Evolutionary conservation across 2,888 invertebrate species (phyloP), one percentile per base, ranked within the genome.

Genomic region (Leptopterna dolabrata): DNA sequence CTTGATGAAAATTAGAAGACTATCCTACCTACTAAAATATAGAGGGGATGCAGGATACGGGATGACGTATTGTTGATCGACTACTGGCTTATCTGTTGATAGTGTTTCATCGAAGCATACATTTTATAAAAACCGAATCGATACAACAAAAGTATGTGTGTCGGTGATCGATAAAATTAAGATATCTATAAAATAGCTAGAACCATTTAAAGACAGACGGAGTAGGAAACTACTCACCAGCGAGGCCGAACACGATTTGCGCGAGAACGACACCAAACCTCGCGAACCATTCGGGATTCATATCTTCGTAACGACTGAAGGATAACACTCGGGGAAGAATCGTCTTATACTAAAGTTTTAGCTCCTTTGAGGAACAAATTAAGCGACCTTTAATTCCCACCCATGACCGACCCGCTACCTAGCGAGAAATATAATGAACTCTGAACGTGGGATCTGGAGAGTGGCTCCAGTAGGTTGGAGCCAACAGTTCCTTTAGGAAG

Each of bases 331-430:
- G 3, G 83, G 70, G 83, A 70, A 83, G 83, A 83, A 83, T 63
- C 83, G 83, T 83, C 36, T 82, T 83, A 83, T 63, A 83, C 30
- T 83, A 70, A 70, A 55, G 82, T 63, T 70, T 83, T 83, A 70
- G 83, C 83, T 83, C 83, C 83, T 83, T 41, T 19, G 83, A 83
- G 83, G 83, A 83, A 83, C 83, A 83, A 83, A 83, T 83, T 70
- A 83, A 43, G 63, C 43, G 83, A 70, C 83, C 83, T 83, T 83
- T 83, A n/a, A 70, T 83, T 70, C 16, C 43, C 70, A 41, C 83
- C 81, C 51, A 63, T 51, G 83, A 70, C 70, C 0, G 9, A 30
- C 36, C n/a, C 83, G 70, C 83, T 41, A 29, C 27, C 83, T 70
- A 70, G 27, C 43, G 83, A 78, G 78, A 24, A 45, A 45, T 45